A percentile compares a stretch with the other conserved stretches of the same genome.
phyloP scores from a whole-genome alignment of 1,140 invertebrate genomes.

The Epicauta chinensis region DNA sequence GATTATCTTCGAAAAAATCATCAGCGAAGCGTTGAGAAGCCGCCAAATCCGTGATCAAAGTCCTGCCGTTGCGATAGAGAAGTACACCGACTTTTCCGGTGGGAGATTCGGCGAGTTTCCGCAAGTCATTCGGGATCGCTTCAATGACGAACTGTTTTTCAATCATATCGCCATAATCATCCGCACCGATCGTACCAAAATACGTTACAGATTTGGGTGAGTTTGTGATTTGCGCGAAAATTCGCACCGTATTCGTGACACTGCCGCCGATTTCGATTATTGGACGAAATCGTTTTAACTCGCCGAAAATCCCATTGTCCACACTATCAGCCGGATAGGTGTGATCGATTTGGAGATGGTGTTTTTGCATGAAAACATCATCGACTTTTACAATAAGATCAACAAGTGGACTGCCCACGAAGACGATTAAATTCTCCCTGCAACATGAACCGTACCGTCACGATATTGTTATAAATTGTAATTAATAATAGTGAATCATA shows the following conservation, averaged over 20 bases:
- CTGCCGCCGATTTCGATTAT: constrained; percentile 40
- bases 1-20: constrained; percentile 21
- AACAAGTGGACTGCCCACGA: constrained; percentile 22
- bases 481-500: background rate
- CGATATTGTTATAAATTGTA: constrained; percentile 4
- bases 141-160: constrained; percentile 10
- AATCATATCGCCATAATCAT: constrained; percentile 29
- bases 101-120: constrained; percentile 39
- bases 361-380: constrained; percentile 16
- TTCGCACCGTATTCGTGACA: constrained; percentile 45
- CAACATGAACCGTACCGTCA: background rate
- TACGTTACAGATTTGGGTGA: constrained; percentile 35
- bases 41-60: constrained; percentile 53
- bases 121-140: constrained; percentile 40
- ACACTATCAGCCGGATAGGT: constrained; percentile 2
- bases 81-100: constrained; percentile 65
- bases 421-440: constrained; percentile 14
- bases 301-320: constrained; percentile 8
- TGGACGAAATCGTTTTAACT: background rate
- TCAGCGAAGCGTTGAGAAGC: constrained; percentile 48
- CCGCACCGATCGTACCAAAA: constrained; percentile 45
- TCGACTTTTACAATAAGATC: constrained; percentile 21
- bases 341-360: constrained; percentile 15
- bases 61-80: constrained; percentile 53
- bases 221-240: constrained; percentile 44